A percentile compares a stretch with the other conserved stretches of the same genome.
Conservation (phyloP, 1,140 invertebrate genomes). For the Saxidomus purpurata region DNA sequence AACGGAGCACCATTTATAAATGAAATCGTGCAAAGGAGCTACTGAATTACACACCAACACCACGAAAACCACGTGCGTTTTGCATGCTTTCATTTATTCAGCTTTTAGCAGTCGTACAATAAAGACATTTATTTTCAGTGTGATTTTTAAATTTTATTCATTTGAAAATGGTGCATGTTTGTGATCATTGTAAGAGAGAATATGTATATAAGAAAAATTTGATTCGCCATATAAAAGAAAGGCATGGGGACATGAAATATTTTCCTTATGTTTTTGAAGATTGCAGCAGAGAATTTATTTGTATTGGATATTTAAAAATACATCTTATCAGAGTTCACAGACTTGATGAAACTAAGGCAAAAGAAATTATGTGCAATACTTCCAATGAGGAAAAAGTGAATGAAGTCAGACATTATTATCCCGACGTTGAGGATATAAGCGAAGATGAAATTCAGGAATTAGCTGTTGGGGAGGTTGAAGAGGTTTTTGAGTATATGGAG, state of each 20-base stretch:
- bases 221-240: neutral
- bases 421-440: neutral
- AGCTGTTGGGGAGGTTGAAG: too few species aligned
- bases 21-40: too few species aligned
- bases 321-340: neutral
- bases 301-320: neutral
- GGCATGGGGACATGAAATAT: neutral
- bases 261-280: neutral
- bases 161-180: too few species aligned
- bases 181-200: neutral
- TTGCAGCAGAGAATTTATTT: neutral
- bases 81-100: too few species aligned
- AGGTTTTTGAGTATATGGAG: too few species aligned
- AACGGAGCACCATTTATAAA: too few species aligned
- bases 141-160: too few species aligned
- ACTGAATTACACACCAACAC: too few species aligned
- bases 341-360: neutral
- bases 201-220: neutral
- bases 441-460: too few species aligned
- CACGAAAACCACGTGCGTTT: too few species aligned
- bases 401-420: neutral
- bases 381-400: neutral
- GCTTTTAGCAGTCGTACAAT: too few species aligned
- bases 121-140: too few species aligned
- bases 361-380: neutral